These are phyloP conservation scores for Campoletis raptor DNA, from an alignment of 2,888 invertebrate species.

Conservation along the genomic window DNA sequence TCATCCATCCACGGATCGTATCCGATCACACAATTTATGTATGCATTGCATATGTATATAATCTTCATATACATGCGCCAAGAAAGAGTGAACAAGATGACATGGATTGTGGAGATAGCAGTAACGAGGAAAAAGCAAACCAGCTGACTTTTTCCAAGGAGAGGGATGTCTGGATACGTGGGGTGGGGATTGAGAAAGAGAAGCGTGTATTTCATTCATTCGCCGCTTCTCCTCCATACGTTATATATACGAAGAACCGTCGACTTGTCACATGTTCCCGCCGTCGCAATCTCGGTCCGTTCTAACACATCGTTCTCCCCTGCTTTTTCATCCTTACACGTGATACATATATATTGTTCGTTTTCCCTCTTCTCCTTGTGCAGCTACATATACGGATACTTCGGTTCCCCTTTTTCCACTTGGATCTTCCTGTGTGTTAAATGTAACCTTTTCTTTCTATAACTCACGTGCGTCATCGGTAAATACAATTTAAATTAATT, in stretches of 20 bases:
- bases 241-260: constrained; percentile 78
- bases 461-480: constrained; percentile 17
- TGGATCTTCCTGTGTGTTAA: constrained; percentile 31
- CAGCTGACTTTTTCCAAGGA: constrained; percentile 70
- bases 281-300: constrained; percentile 67
- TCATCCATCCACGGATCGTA: constrained; percentile 25
- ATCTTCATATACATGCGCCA: constrained; percentile 17
- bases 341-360: constrained; percentile 20
- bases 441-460: constrained; percentile 49
- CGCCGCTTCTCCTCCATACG: constrained; percentile 64
- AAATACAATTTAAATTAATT: constrained; percentile 32
- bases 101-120: constrained; percentile 40
- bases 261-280: constrained; percentile 77
- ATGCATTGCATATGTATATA: not conserved
- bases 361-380: constrained; percentile 23
- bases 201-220: constrained; percentile 71
- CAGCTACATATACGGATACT: not conserved
- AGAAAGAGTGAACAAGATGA: constrained; percentile 48
- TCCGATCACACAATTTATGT: constrained; percentile 1
- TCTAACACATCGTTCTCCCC: constrained; percentile 47
- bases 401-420: constrained; percentile 20
- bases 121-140: constrained; percentile 63
- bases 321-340: constrained; percentile 43
- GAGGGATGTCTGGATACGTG: constrained; percentile 68
- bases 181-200: constrained; percentile 55